A percentile compares a stretch with the other conserved stretches of the same genome.
These are phyloP conservation scores for Menura novaehollandiae DNA, from an alignment of 2,113 vertebrate genomes.

Conservation along the genomic window DNA sequence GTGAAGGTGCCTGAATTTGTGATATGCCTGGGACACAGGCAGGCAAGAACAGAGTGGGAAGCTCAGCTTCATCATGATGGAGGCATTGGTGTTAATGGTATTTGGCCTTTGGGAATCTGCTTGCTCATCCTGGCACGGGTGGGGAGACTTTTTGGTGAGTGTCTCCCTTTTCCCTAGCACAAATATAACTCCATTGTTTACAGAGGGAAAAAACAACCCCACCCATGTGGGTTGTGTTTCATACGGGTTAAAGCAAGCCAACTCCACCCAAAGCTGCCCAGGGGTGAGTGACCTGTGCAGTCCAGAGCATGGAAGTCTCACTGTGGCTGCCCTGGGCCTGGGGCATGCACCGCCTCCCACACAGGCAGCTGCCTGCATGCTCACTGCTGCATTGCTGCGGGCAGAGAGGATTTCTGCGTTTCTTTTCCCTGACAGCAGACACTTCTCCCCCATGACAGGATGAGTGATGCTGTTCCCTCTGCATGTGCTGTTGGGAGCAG, in stretches of 20 bases:
- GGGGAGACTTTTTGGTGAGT: background rate
- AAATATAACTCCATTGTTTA: background rate
- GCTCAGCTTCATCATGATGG: background rate
- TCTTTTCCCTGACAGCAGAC: background rate
- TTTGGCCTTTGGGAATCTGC: background rate
- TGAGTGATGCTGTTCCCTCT: background rate
- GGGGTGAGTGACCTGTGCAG: background rate
- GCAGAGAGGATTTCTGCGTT: background rate
- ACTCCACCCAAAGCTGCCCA: background rate
- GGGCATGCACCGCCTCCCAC: background rate
- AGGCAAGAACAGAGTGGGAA: background rate
- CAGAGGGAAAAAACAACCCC: background rate
- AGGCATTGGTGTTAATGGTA: background rate
- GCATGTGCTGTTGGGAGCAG: background rate
- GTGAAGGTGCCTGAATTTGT: background rate
- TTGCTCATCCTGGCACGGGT: background rate
- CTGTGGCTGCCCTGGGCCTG: background rate
- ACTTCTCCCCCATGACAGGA: background rate
- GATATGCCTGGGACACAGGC: background rate
- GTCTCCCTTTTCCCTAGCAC: background rate
- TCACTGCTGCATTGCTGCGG: fast-evolving
- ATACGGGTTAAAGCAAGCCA: background rate
- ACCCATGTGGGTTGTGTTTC: background rate
- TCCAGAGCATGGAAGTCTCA: background rate
- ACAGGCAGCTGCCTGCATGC: background rate